Conservation (phyloP, 2,113 vertebrate genomes). For the Hirundichthys speculiger region DNA sequence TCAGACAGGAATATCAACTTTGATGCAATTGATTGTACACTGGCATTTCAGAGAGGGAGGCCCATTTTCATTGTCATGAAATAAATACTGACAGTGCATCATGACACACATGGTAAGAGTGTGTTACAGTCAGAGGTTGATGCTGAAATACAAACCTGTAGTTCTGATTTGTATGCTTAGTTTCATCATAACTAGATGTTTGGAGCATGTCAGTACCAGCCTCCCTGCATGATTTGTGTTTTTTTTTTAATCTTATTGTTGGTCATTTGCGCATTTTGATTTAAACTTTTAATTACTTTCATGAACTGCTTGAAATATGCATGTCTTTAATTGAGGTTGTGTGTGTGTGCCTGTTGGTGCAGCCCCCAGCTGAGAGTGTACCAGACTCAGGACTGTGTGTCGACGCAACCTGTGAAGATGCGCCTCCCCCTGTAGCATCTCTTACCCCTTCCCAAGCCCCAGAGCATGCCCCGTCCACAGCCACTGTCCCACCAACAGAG, state of each 20-base stretch:
- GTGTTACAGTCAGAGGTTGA: conserved; percentile 38
- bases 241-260: conserved; percentile 49
- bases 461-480: conserved; percentile 56
- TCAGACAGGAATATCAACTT: conserved; percentile 77
- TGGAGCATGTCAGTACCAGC: conserved; percentile 69
- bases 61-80: conserved; percentile 61
- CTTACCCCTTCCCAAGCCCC: conserved; percentile 65
- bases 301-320: conserved; percentile 69
- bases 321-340: conserved; percentile 78
- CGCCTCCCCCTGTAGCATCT: conserved; percentile 60
- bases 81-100: conserved; percentile 57
- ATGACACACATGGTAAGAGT: conserved; percentile 46
- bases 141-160: conserved; percentile 48
- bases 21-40: conserved; percentile 72
- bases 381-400: conserved; percentile 78
- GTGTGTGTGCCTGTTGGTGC: conserved; percentile 81
- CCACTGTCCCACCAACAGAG: conserved; percentile 60
- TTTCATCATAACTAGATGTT: conserved; percentile 51
- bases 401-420: conserved; percentile 69
- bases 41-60: conserved; percentile 73
- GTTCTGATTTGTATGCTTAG: conserved; percentile 29
- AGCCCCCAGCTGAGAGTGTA: conserved; percentile 81
- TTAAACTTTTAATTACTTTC: conserved; percentile 45
- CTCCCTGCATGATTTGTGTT: conserved; percentile 73
- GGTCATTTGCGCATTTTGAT: conserved; percentile 44